Evolutionary conservation across 2,888 invertebrate genomes (phyloP), one percentile per base, ranked within the genome.

Genomic region (Microctonus hyperodae): DNA sequence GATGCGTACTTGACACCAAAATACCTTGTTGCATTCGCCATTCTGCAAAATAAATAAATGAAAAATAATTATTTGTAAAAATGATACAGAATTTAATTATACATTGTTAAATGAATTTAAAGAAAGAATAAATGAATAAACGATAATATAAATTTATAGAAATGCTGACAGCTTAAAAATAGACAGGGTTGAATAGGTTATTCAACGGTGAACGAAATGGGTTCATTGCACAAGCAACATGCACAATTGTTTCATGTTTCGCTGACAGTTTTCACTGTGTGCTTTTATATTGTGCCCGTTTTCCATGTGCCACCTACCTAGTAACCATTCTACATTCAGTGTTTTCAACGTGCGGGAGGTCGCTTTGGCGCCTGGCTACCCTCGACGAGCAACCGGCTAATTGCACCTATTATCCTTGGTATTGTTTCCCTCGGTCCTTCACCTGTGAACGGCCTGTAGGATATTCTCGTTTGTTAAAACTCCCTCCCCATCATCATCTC

Each of bases 401-500:
- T 75, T 71, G 65, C 70, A 56, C 55, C 69, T 67, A 70, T 74
- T 74, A 73, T 72, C 67, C 70, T 59, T 53, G 57, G 63, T 63
- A 73, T 74, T 76, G 72, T 73, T 75, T 65, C 62, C 66, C 57
- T 31, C 37, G n/a, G 16, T 35, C n/a, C 35, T 44, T 50, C 58
- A 48, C 48, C 11, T 58, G 53, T 51, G 51, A 58, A 40, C 44
- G n/a, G 10, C 28, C 51, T 60, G 11, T 33, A 25, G 48, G n/a
- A 51, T n/a, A n/a, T 59, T 53, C 31, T 35, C 62, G 23, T 58
- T 57, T 61, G 11, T 59, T 31, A 20, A 20, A 57, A 22, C n/a
- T 53, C 35, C 33, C 20, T 40, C 20, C 16, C 37, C 22, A 51
- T 28, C 65, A 55, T 37, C 40, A 50, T 48, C 11, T 58, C 48